phyloP scores from a whole-genome alignment of 2,888 invertebrate species.

The Thysanoteuthis rhombus region DNA sequence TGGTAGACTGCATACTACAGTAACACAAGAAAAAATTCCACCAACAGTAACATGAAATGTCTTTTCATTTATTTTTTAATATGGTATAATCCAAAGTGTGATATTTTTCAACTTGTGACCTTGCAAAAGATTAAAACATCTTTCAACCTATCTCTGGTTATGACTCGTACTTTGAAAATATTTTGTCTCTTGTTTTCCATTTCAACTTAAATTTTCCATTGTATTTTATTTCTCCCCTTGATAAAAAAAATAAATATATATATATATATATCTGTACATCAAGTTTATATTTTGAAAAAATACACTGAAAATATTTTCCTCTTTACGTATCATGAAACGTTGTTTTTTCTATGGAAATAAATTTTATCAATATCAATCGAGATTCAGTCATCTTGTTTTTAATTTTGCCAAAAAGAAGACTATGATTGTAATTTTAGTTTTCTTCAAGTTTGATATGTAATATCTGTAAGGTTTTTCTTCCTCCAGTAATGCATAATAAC shows the following conservation, averaged over 20 bases:
- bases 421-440: too few species aligned
- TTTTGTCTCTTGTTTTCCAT: background rate
- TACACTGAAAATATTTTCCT: background rate
- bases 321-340: background rate
- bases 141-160: background rate
- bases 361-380: background rate
- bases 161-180: background rate
- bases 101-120: background rate
- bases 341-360: slow-evolving; percentile 17
- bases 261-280: background rate
- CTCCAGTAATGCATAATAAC: too few species aligned
- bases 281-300: background rate
- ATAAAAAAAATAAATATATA: background rate
- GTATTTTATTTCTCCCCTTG: background rate
- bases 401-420: too few species aligned
- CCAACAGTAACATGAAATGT: background rate
- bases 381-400: background rate
- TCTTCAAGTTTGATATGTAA: too few species aligned
- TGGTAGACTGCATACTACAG: too few species aligned
- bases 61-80: background rate
- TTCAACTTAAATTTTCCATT: background rate
- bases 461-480: too few species aligned
- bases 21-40: too few species aligned
- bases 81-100: background rate
- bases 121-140: background rate